A percentile compares a stretch with the other conserved stretches of the same genome.
These are phyloP conservation scores for Gnathonemus longibarbis DNA, from an alignment of 2,113 vertebrate species.

Conservation along the genomic window DNA sequence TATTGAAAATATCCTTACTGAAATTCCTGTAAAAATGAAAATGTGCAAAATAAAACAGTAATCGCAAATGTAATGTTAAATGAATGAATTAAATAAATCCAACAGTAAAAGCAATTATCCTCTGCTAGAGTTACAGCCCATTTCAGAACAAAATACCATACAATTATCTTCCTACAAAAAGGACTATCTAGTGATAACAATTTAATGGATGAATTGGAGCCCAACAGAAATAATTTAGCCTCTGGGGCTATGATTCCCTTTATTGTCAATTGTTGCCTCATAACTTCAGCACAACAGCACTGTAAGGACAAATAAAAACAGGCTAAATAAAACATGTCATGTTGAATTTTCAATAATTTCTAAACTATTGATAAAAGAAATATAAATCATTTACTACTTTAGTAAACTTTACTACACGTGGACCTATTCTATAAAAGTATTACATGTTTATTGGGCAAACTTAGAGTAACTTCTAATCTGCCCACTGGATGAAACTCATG, in stretches of 20 bases:
- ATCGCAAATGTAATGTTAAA: not conserved
- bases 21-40: not conserved
- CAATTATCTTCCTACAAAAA: slow-evolving; percentile 7
- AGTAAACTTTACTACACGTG: not conserved
- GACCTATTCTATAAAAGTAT: not conserved
- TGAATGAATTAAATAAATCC: not conserved
- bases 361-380: not conserved
- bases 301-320: not conserved
- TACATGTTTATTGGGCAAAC: not conserved
- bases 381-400: not conserved
- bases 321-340: not conserved
- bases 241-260: slow-evolving; percentile 87
- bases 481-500: not conserved
- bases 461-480: not conserved
- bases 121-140: not conserved
- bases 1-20: not conserved
- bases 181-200: slow-evolving; percentile 74
- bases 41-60: not conserved
- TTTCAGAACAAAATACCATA: slow-evolving; percentile 8
- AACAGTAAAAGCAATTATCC: slow-evolving; percentile 9
- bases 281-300: slow-evolving; percentile 55
- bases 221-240: slow-evolving; percentile 95
- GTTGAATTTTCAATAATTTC: not conserved
- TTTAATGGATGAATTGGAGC: slow-evolving; percentile 94
- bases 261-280: slow-evolving; percentile 77